A percentile compares a stretch with the other conserved stretches of the same genome.
These are phyloP conservation scores for Dissostichus mawsoni DNA, from an alignment of 2,113 vertebrate species.

Conservation along the genomic window DNA sequence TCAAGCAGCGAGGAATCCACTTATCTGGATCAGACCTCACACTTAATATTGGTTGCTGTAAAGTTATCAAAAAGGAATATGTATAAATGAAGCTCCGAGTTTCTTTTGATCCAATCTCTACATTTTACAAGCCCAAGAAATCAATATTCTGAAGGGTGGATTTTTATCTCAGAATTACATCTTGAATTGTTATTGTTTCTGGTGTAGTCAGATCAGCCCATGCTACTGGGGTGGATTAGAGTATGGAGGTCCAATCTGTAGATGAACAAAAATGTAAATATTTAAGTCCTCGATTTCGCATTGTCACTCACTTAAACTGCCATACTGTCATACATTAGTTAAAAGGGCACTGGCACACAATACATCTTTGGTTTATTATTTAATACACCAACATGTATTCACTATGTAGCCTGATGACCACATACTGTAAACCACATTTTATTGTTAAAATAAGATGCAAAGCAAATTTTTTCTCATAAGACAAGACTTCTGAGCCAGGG, in stretches of 20 bases:
- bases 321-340: constrained; percentile 39
- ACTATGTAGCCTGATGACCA: constrained; percentile 17
- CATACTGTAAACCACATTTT: not conserved
- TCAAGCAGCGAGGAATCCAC: constrained; percentile 15
- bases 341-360: constrained; percentile 26
- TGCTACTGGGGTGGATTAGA: not conserved
- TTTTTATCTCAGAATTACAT: constrained; percentile 31
- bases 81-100: not conserved
- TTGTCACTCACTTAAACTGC: constrained; percentile 28
- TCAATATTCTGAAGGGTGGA: constrained; percentile 9
- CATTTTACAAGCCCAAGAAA: constrained; percentile 37
- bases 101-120: constrained; percentile 42
- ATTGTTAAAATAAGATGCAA: not conserved
- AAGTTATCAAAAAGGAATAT: constrained; percentile 29
- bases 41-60: constrained; percentile 2
- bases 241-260: not conserved
- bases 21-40: constrained; percentile 19
- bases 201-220: not conserved
- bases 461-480: constrained; percentile 13
- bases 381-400: constrained; percentile 29
- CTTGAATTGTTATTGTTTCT: constrained; percentile 10
- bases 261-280: constrained; percentile 18
- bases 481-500: not conserved
- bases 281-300: constrained; percentile 15
- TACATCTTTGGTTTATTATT: constrained; percentile 40